A percentile compares a stretch with the other conserved stretches of the same genome.
phyloP scores from a whole-genome alignment of 2,888 invertebrate species.

The Amiota minor region DNA sequence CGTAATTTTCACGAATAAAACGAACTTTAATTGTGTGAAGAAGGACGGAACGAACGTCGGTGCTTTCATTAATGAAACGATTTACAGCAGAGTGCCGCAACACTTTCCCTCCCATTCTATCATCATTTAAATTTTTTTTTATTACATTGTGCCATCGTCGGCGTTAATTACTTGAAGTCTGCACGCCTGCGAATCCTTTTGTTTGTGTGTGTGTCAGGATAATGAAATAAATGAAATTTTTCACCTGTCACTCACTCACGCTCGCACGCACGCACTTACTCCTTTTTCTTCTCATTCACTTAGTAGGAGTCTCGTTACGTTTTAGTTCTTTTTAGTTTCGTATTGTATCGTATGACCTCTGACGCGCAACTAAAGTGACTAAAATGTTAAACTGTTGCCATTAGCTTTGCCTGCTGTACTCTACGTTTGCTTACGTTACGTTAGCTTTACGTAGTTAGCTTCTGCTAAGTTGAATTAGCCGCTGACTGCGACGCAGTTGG shows the following conservation, averaged over 20 bases:
- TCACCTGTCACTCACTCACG: conserved; percentile 18
- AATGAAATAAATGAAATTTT: conserved; percentile 52
- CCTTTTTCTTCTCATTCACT: neutral
- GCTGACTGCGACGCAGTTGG: conserved; percentile 25
- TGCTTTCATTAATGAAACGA: conserved; percentile 10
- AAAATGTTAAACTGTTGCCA: conserved; percentile 52
- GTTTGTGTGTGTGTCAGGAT: conserved; percentile 40
- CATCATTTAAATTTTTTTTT: neutral
- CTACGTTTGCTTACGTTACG: too few species aligned
- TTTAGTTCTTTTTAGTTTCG: conserved; percentile 48
- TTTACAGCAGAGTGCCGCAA: conserved; percentile 46
- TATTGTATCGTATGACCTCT: conserved; percentile 65
- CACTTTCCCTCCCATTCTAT: neutral
- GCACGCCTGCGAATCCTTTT: neutral
- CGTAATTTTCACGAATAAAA: conserved; percentile 38
- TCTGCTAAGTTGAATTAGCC: conserved; percentile 30
- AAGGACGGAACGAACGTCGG: neutral
- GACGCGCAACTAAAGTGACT: conserved; percentile 59
- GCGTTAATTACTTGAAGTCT: conserved; percentile 53
- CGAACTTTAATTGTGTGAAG: neutral
- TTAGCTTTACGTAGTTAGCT: neutral
- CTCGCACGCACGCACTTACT: conserved; percentile 10
- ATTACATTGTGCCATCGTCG: conserved; percentile 1
- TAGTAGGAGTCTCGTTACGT: neutral
- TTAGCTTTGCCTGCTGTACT: conserved; percentile 17